Evolutionary conservation across 2,113 vertebrate genomes (phyloP).

Genomic region (Coreoperca whiteheadi): DNA sequence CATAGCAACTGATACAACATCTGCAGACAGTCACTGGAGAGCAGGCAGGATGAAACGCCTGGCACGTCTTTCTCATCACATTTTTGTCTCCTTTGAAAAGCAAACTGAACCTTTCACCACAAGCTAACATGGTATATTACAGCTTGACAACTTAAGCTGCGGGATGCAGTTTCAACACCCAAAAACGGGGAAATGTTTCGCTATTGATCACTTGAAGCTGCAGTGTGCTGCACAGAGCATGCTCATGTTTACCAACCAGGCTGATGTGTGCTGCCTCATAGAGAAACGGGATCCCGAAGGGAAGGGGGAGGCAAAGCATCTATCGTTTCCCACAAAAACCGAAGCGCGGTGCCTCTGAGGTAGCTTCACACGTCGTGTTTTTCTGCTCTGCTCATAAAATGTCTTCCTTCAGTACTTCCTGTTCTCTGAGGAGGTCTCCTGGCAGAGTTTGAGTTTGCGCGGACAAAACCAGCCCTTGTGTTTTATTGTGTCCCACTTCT

Average conservation of each 20-base stretch:
- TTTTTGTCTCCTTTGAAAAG: conserved; percentile 15
- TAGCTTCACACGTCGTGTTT: neutral
- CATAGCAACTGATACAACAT: neutral
- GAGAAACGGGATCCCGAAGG: conserved; percentile 12
- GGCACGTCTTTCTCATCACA: neutral
- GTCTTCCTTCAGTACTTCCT: conserved; percentile 14
- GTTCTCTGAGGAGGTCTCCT: conserved; percentile 36
- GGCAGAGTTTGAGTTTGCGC: conserved; percentile 7
- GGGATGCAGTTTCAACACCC: conserved; percentile 7
- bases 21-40: neutral
- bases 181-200: neutral
- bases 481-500: conserved; percentile 23
- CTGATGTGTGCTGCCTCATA: conserved; percentile 1
- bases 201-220: conserved; percentile 40
- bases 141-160: conserved; percentile 8
- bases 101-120: conserved; percentile 12
- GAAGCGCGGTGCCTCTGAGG: conserved; percentile 32
- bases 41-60: neutral
- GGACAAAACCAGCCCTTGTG: neutral
- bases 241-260: conserved; percentile 36
- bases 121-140: neutral
- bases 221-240: neutral
- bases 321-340: conserved; percentile 9
- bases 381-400: conserved; percentile 31
- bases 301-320: conserved; percentile 7